phyloP scores from a whole-genome alignment of 1,140 invertebrate species.

The Colletes latitarsis region DNA sequence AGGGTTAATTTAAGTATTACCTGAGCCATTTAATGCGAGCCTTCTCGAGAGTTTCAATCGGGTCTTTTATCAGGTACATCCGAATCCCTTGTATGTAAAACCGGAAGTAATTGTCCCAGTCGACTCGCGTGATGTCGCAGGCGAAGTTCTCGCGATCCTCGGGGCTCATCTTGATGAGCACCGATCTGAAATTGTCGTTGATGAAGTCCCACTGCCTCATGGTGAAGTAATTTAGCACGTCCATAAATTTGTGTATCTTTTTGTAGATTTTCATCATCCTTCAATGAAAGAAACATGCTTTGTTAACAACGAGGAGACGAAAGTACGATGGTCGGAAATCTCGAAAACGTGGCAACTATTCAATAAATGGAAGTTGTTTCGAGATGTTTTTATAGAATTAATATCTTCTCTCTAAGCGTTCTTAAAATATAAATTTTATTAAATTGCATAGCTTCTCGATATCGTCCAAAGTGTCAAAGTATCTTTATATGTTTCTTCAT shows the following conservation, averaged over 20 bases:
- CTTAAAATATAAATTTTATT: too few species aligned
- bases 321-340: background rate
- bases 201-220: constrained; percentile 86
- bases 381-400: too few species aligned
- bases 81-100: constrained; percentile 83
- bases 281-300: constrained; percentile 20
- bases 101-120: constrained; percentile 84
- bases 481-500: too few species aligned
- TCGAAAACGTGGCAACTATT: too few species aligned
- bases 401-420: too few species aligned
- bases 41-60: constrained; percentile 81
- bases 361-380: too few species aligned
- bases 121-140: constrained; percentile 85
- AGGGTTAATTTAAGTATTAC: constrained; percentile 67
- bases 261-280: constrained; percentile 87
- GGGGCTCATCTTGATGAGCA: constrained; percentile 83
- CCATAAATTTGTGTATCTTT: constrained; percentile 86
- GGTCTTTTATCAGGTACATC: constrained; percentile 84
- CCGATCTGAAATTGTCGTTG: constrained; percentile 82
- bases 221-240: constrained; percentile 88
- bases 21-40: constrained; percentile 81
- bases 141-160: constrained; percentile 86
- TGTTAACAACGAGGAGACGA: background rate
- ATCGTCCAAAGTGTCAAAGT: too few species aligned
- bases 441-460: too few species aligned